Conservation (phyloP, 2,797 vertebrate species). For the Psittacula echo region DNA sequence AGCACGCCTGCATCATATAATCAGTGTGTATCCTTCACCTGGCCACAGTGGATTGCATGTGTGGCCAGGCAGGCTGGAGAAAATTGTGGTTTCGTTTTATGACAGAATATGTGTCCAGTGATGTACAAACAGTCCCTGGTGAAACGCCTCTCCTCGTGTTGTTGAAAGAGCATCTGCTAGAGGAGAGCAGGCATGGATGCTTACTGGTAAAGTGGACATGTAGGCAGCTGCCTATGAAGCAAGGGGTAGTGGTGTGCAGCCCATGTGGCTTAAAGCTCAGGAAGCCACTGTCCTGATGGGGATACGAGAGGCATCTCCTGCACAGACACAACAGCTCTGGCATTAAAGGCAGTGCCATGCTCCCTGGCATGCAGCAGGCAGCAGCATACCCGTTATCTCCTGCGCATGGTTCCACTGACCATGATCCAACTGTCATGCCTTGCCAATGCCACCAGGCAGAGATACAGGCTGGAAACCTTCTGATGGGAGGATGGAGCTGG, state of each 20-base stretch:
- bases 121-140: neutral
- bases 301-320: neutral
- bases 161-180: neutral
- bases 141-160: accelerated
- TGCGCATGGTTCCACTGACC: neutral
- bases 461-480: neutral
- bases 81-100: neutral
- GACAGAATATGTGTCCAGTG: neutral
- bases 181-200: neutral
- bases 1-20: neutral
- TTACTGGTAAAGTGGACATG: neutral
- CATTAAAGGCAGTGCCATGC: neutral
- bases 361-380: neutral
- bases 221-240: neutral
- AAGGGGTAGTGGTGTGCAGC: neutral
- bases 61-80: neutral
- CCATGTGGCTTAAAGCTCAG: neutral
- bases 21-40: neutral
- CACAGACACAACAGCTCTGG: neutral
- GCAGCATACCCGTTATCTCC: accelerated
- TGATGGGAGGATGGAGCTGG: neutral
- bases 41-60: neutral
- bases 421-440: neutral
- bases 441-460: neutral
- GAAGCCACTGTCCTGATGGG: neutral